phyloP scores from a whole-genome alignment of 2,113 vertebrate genomes.

The Tachuris rubrigastra region DNA sequence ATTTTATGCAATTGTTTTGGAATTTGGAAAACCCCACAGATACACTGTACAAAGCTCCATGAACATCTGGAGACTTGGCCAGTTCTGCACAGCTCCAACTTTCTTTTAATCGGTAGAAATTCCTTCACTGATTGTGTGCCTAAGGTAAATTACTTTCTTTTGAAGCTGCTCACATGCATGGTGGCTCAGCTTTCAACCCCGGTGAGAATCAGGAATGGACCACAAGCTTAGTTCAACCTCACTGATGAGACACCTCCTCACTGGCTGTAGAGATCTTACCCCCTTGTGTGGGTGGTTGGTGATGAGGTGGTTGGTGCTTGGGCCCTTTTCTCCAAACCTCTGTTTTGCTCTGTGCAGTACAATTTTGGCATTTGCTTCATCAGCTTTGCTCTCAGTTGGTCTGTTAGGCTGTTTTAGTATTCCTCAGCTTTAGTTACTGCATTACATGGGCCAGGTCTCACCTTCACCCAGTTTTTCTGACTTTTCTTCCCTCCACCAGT shows the following conservation, averaged over 20 bases:
- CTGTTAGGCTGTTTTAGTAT: not conserved
- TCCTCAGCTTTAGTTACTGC: not conserved
- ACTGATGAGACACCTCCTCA: not conserved
- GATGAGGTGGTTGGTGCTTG: not conserved
- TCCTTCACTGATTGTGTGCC: constrained; percentile 36
- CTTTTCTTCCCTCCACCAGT: not conserved
- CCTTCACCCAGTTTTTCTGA: not conserved
- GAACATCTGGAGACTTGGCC: constrained; percentile 59
- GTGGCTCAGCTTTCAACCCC: not conserved
- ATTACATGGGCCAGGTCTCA: not conserved
- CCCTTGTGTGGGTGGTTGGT: rapidly evolving
- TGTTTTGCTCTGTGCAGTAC: not conserved
- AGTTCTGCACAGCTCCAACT: not conserved
- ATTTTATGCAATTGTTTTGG: constrained; percentile 42
- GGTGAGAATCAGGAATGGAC: not conserved
- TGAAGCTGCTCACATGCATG: constrained; percentile 15
- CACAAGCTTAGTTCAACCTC: not conserved
- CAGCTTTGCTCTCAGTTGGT: not conserved
- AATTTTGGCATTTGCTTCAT: not conserved
- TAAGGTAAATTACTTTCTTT: constrained; percentile 56
- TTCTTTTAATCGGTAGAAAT: constrained; percentile 42
- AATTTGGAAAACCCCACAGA: constrained; percentile 54
- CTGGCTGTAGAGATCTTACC: not conserved
- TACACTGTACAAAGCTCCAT: not conserved
- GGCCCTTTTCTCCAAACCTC: not conserved